These are phyloP conservation scores for Apodemia duryi DNA, from an alignment of 2,888 invertebrate species.

Conservation along the genomic window DNA sequence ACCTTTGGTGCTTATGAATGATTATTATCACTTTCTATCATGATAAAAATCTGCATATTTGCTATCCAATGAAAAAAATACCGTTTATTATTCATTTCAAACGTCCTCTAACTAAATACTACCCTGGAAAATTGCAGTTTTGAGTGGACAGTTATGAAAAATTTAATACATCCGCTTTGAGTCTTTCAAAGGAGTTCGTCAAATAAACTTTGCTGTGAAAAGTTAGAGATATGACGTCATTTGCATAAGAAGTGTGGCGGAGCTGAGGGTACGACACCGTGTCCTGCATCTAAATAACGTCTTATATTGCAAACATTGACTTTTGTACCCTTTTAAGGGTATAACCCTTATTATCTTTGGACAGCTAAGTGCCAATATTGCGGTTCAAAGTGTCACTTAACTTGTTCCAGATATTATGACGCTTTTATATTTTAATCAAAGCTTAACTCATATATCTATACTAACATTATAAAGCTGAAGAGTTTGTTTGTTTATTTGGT, in stretches of 20 bases:
- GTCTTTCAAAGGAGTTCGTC: slow-evolving; percentile 55
- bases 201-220: slow-evolving; percentile 63
- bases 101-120: background rate
- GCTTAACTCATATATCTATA: background rate
- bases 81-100: no score
- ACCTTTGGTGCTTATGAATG: no score
- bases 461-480: no score
- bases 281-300: slow-evolving; percentile 76
- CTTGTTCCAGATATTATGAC: slow-evolving; percentile 8
- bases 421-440: slow-evolving; percentile 10
- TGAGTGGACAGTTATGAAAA: slow-evolving; percentile 66
- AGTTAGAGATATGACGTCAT: slow-evolving; percentile 62
- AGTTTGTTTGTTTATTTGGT: no score
- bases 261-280: slow-evolving; percentile 60
- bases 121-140: slow-evolving; percentile 38
- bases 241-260: slow-evolving; percentile 67
- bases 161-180: slow-evolving; percentile 63
- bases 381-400: slow-evolving; percentile 11
- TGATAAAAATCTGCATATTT: no score
- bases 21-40: no score
- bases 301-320: slow-evolving; percentile 78
- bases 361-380: slow-evolving; percentile 15
- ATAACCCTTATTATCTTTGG: slow-evolving; percentile 17
- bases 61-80: no score
- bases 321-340: slow-evolving; percentile 61